Conservation (phyloP, 2,888 invertebrate species). For the Vesta saturnalis region DNA sequence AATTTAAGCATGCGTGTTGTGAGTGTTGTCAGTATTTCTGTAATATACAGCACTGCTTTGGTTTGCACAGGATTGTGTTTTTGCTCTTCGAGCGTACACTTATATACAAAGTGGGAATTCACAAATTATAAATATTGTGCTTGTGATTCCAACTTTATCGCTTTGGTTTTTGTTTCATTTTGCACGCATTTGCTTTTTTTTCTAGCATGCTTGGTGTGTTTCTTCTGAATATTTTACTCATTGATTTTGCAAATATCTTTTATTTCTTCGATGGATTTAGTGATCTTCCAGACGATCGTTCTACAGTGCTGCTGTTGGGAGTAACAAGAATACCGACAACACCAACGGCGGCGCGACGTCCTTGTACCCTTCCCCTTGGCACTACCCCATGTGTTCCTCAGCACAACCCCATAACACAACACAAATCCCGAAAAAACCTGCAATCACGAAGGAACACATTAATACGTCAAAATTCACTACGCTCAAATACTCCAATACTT, state of each 20-base stretch:
- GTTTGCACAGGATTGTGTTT: too few species aligned
- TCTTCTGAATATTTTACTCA: neutral
- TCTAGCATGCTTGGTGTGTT: neutral
- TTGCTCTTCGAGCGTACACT: too few species aligned
- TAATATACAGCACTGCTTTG: too few species aligned
- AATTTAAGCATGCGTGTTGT: too few species aligned
- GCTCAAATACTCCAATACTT: neutral
- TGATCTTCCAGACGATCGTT: conserved; percentile 71
- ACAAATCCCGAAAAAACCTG: conserved; percentile 21
- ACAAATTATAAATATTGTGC: too few species aligned
- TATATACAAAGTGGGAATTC: too few species aligned
- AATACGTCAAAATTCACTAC: conserved; percentile 14
- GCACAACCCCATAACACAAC: conserved; percentile 22
- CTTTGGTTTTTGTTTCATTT: neutral
- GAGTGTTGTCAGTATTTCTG: too few species aligned
- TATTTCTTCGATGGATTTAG: conserved; percentile 58
- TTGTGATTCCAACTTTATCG: too few species aligned
- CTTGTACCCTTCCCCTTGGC: conserved; percentile 55
- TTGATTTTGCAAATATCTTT: neutral
- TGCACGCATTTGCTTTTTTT: neutral
- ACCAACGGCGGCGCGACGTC: conserved; percentile 55
- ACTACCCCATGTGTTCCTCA: conserved; percentile 29
- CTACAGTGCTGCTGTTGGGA: conserved; percentile 70
- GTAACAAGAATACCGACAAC: conserved; percentile 67
- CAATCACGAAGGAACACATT: conserved; percentile 17